These are phyloP conservation scores for Circaetus cinerascens DNA, from an alignment of 2,113 vertebrate species.

Conservation along the genomic window DNA sequence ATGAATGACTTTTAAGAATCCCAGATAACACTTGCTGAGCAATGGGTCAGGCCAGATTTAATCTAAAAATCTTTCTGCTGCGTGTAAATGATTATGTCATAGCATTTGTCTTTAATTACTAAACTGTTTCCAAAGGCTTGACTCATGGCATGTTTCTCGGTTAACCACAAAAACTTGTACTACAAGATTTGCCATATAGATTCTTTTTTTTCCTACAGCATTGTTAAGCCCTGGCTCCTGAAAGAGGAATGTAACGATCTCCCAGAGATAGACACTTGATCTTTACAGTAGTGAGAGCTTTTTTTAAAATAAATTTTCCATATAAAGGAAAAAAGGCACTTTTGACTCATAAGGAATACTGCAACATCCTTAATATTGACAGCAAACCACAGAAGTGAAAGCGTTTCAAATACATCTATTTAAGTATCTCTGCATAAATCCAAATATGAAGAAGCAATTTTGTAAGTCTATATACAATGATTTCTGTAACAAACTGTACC, in stretches of 20 bases:
- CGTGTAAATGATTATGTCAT: slow-evolving; percentile 83
- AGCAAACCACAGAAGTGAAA: not conserved
- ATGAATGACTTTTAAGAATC: slow-evolving; percentile 74
- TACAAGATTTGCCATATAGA: slow-evolving; percentile 81
- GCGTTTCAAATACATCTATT: not conserved
- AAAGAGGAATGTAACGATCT: slow-evolving; percentile 57
- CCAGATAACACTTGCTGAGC: slow-evolving; percentile 83
- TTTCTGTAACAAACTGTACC: not conserved
- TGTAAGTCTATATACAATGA: not conserved
- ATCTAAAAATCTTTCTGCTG: slow-evolving; percentile 78
- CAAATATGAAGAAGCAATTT: not conserved
- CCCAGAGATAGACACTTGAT: slow-evolving; percentile 56
- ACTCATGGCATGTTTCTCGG: slow-evolving; percentile 77
- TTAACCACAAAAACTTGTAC: slow-evolving; percentile 85
- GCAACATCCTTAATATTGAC: not conserved
- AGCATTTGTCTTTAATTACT: slow-evolving; percentile 86
- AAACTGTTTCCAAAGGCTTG: slow-evolving; percentile 78
- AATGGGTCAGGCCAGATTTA: slow-evolving; percentile 77
- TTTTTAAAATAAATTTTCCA: not conserved
- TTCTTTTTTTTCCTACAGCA: slow-evolving; percentile 57
- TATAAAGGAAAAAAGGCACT: slow-evolving; percentile 18
- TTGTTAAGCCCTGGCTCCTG: slow-evolving; percentile 68
- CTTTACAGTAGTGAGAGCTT: slow-evolving; percentile 44
- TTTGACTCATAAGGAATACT: slow-evolving; percentile 8
- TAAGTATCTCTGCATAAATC: not conserved